phyloP scores from a whole-genome alignment of 2,888 invertebrate species.

The Endomychus coccineus region DNA sequence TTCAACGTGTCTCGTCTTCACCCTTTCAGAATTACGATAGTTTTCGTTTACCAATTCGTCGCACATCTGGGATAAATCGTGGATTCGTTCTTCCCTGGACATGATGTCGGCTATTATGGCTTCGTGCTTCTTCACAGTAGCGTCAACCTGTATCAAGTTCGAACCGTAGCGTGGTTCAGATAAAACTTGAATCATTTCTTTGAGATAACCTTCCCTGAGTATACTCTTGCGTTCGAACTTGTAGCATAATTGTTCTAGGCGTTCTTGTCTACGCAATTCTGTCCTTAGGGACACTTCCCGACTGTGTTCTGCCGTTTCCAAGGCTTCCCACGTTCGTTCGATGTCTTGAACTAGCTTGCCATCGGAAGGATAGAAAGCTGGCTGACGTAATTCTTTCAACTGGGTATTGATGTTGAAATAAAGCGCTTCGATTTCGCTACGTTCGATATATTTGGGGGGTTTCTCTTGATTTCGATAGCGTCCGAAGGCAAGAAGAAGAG shows the following conservation, averaged over 20 bases:
- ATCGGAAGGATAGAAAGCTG: constrained; percentile 76
- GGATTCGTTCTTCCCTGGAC: constrained; percentile 87
- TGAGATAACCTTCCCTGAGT: constrained; percentile 88
- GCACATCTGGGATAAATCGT: constrained; percentile 89
- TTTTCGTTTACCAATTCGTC: constrained; percentile 84
- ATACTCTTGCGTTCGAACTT: constrained; percentile 94
- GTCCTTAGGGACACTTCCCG: constrained; percentile 88
- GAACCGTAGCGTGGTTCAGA: constrained; percentile 87
- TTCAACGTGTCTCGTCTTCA: constrained; percentile 52
- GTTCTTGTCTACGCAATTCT: constrained; percentile 85
- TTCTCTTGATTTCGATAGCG: constrained; percentile 95
- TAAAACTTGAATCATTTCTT: constrained; percentile 88
- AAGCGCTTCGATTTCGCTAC: constrained; percentile 93
- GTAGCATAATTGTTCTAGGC: constrained; percentile 89
- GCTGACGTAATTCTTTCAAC: constrained; percentile 88
- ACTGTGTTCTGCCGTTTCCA: constrained; percentile 91
- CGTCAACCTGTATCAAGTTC: constrained; percentile 88
- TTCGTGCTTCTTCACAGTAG: constrained; percentile 96
- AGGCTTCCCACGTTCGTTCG: constrained; percentile 86
- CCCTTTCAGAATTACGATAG: constrained; percentile 82
- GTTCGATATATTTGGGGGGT: constrained; percentile 95
- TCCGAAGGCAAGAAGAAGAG: constrained; percentile 82
- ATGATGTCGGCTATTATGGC: constrained; percentile 96
- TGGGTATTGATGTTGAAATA: constrained; percentile 96
- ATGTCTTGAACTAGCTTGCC: constrained; percentile 92